Evolutionary conservation across 2,888 invertebrate species (phyloP).

Genomic region (Parnassius mnemosyne): DNA sequence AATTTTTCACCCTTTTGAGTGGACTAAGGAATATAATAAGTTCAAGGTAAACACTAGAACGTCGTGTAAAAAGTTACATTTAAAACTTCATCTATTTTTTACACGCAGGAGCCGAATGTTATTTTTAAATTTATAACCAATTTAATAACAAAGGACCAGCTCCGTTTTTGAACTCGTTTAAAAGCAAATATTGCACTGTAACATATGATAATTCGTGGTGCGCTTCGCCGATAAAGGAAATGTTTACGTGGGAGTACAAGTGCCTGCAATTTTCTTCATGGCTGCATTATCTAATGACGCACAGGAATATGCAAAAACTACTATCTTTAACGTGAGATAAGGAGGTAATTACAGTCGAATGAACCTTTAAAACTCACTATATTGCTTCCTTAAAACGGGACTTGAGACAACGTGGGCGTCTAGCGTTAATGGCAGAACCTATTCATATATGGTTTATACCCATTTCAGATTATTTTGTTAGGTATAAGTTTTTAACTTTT

Average conservation of each 20-base stretch:
- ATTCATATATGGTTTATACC: neutral
- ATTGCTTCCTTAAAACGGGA: slow-evolving; percentile 39
- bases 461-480: neutral
- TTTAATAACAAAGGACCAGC: too few species aligned
- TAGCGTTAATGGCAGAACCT: slow-evolving; percentile 38
- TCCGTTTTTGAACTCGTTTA: too few species aligned
- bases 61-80: too few species aligned
- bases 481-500: too few species aligned
- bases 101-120: too few species aligned
- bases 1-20: too few species aligned
- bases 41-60: too few species aligned
- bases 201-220: slow-evolving; percentile 42
- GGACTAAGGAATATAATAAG: too few species aligned
- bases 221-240: slow-evolving; percentile 40
- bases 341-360: slow-evolving; percentile 39
- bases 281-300: slow-evolving; percentile 52
- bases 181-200: neutral
- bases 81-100: too few species aligned
- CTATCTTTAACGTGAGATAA: slow-evolving; percentile 42
- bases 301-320: slow-evolving; percentile 45
- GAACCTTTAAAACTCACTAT: slow-evolving; percentile 41
- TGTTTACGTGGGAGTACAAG: slow-evolving; percentile 44
- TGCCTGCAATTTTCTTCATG: slow-evolving; percentile 54
- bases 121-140: too few species aligned
- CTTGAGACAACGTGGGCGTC: slow-evolving; percentile 37